These are phyloP conservation scores for Hybos culiciformis DNA, from an alignment of 2,888 invertebrate species.

Conservation along the genomic window DNA sequence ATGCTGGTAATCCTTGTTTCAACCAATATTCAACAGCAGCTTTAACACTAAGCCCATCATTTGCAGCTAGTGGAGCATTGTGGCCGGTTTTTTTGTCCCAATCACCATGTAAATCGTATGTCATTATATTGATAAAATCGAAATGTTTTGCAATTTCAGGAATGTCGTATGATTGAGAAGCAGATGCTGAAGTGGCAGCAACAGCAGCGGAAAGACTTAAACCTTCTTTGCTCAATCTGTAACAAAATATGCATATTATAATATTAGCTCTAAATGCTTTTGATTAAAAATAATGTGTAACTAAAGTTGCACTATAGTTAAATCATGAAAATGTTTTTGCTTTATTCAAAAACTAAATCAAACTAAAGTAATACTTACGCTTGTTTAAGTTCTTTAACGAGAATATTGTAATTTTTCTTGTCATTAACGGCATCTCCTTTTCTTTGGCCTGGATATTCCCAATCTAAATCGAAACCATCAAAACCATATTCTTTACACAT, in stretches of 20 bases:
- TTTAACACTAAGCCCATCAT: too few relatives aligned
- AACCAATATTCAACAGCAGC: constrained; percentile 32
- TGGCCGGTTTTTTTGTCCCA: constrained; percentile 39
- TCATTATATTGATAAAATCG: constrained; percentile 43
- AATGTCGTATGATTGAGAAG: constrained; percentile 40
- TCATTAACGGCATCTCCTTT: too few relatives aligned
- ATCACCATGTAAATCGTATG: constrained; percentile 43
- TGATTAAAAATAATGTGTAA: too few relatives aligned
- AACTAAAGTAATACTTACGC: too few relatives aligned
- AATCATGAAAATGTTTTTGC: too few relatives aligned
- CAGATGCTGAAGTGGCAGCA: constrained; percentile 34
- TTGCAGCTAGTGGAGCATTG: constrained; percentile 38
- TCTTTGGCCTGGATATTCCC: constrained; percentile 45
- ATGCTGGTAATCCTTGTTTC: constrained; percentile 25
- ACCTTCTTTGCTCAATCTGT: constrained; percentile 29
- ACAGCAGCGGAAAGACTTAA: constrained; percentile 40
- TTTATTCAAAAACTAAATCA: too few relatives aligned
- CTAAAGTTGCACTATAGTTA: too few relatives aligned
- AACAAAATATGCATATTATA: too few relatives aligned
- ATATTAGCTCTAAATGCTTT: too few relatives aligned
- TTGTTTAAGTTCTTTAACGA: constrained; percentile 5
- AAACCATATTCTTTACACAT: constrained; percentile 41
- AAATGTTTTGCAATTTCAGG: constrained; percentile 34
- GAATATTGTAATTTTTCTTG: not conserved
- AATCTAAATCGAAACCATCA: constrained; percentile 51